Base-by-base conservation (phyloP, 2,888 invertebrate species). In the Campaea margaritaria region DNA sequence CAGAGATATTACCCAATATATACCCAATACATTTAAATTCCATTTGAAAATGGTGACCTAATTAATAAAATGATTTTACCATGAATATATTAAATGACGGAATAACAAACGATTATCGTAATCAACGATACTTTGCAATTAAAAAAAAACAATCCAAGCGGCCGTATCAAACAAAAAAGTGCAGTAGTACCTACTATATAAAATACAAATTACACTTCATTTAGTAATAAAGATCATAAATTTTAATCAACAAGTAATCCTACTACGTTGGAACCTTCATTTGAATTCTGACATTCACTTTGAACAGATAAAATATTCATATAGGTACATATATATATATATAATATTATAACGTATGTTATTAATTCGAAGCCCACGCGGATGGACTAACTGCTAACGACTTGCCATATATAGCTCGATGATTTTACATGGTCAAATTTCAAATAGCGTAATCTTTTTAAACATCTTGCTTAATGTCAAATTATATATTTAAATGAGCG, bases 361-460 rank as follows among this genome's bases (percentile, higher is more conserved):
- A 67, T 56, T 69, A 65, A 64, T 63, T 66, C 66, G n/a, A 64
- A 64, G 50, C 71, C 71, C 69, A 71, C 71, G 57, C 61, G 63
- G 65, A 67, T 58, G 62, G 59, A 44, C 51, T 52, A 62, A 62
- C 66, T 58, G 64, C 65, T 52, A 62, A 62, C 66, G 59, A 65
- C 65, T 62, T 67, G 38, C 71, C 67, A 21, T 71, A 69, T 67
- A 71, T 52, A 62, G 67, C 34, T 43, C 45, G 51, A 52, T 55
- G 41, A 51, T 56, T 55, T 50, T 66, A 64, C 65, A 68, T 64
- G 64, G 68, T 64, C 66, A 70, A 67, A 68, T 67, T 65, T 64
- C 62, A 52, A 59, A 57, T 46, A 62, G 14, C 47, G 34, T 59
- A 57, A 62, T 66, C 50, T 58, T 53, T 61, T 47, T 39, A 55